phyloP scores from a whole-genome alignment of 2,797 vertebrate species.

The Enteromius unitaeniatus region DNA sequence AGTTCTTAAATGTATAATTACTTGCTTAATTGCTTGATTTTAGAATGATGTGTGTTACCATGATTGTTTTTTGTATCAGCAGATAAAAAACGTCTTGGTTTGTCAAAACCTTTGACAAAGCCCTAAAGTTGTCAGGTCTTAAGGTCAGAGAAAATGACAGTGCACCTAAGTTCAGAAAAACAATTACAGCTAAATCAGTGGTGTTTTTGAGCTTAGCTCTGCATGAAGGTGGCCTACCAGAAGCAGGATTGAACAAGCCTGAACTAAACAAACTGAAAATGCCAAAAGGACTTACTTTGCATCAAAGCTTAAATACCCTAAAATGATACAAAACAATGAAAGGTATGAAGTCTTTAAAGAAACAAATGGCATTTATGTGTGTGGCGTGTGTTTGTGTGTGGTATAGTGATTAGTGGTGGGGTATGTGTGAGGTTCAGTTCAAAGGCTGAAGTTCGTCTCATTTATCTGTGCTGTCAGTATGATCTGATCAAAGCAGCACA shows the following conservation, averaged over 20 bases:
- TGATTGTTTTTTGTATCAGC: background rate
- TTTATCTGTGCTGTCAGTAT: constrained; percentile 67
- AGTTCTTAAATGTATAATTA: too few species aligned
- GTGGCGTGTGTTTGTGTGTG: constrained; percentile 30
- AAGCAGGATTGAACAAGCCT: background rate
- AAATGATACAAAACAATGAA: background rate
- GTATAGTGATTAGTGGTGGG: constrained; percentile 21
- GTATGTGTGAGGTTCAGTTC: constrained; percentile 65
- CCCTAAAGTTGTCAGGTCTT: background rate
- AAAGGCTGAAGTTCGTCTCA: constrained; percentile 73
- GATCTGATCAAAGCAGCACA: constrained; percentile 77
- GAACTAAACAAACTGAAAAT: background rate
- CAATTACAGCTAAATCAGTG: background rate
- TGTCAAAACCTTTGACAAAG: background rate
- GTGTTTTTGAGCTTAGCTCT: background rate
- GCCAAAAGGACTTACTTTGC: background rate
- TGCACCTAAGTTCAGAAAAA: background rate
- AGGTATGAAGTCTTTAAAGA: background rate
- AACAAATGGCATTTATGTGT: constrained; percentile 49
- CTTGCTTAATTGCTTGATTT: too few species aligned
- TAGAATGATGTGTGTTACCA: background rate
- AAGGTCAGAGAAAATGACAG: background rate
- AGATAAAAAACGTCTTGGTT: background rate
- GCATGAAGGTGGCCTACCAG: background rate
- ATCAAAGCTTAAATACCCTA: background rate